Percentiles rank a stretch among this genome's conserved stretches.
Evolutionary conservation across 2,113 vertebrate species (phyloP).

Genomic region (Gallinago undulata): DNA sequence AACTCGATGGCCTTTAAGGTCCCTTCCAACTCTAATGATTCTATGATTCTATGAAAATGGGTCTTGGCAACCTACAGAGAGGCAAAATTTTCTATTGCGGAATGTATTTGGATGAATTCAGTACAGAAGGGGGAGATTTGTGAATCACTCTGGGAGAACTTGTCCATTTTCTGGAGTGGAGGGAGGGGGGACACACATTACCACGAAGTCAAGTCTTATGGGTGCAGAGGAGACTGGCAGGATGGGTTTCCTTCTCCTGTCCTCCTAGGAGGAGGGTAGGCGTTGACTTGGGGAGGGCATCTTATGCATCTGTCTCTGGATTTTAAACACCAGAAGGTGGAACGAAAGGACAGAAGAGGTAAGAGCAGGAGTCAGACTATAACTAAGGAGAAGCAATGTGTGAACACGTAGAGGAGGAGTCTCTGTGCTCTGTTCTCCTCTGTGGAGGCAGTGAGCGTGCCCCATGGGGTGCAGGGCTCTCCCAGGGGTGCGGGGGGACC

Average conservation of each 20-base stretch:
- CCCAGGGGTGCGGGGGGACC: not conserved
- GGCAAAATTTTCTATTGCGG: not conserved
- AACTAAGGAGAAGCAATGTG: not conserved
- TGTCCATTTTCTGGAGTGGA: not conserved
- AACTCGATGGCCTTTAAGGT: not conserved
- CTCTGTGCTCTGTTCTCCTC: accelerated
- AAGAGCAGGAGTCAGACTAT: not conserved
- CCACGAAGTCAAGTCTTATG: too few relatives aligned
- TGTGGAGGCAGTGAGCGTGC: accelerated
- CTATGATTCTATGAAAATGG: not conserved
- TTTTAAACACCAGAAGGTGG: not conserved
- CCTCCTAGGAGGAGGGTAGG: not conserved
- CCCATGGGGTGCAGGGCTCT: accelerated
- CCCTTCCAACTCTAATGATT: not conserved
- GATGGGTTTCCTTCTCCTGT: not conserved
- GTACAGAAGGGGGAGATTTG: not conserved
- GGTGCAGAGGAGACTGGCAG: not conserved
- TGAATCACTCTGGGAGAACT: not conserved
- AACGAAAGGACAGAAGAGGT: not conserved
- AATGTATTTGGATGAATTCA: not conserved
- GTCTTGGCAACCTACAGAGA: not conserved
- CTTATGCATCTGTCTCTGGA: not conserved
- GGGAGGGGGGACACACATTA: not conserved
- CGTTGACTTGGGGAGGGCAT: not conserved
- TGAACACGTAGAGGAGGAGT: accelerated